phyloP scores from a whole-genome alignment of 2,113 vertebrate genomes.

The Redunca redunca region DNA sequence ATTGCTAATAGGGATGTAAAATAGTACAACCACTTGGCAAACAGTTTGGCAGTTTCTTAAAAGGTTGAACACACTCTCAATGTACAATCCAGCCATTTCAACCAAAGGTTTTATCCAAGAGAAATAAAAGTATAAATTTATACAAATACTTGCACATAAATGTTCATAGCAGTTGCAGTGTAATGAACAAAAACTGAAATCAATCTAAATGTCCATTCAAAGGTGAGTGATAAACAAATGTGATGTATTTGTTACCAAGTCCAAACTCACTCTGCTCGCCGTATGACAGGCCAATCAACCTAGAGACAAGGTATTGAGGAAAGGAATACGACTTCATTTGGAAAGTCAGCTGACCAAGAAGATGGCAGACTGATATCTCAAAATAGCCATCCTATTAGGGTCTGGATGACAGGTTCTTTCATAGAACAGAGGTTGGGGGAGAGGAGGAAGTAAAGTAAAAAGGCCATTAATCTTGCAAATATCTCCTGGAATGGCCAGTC shows the following conservation, averaged over 20 bases:
- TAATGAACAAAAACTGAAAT: not conserved
- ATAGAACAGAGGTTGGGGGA: not conserved
- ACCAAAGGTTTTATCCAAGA: not conserved
- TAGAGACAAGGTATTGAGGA: not conserved
- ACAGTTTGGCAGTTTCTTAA: conserved; percentile 19
- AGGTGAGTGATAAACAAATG: not conserved
- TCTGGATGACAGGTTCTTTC: not conserved
- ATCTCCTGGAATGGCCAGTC: not conserved
- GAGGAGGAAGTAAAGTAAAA: not conserved
- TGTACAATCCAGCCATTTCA: not conserved
- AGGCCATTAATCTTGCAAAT: not conserved
- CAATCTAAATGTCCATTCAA: not conserved
- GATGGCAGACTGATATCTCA: not conserved
- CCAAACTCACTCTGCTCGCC: not conserved
- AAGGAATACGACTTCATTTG: not conserved
- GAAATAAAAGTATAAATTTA: not conserved
- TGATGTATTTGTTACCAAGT: not conserved
- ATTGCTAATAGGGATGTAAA: not conserved
- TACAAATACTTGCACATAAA: not conserved
- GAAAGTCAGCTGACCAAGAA: not conserved
- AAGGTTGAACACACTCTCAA: not conserved
- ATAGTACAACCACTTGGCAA: not conserved
- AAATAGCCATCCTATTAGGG: not conserved
- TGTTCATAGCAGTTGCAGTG: not conserved
- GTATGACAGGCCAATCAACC: not conserved